These are phyloP conservation scores for Pterostichus niger DNA, from an alignment of 2,888 invertebrate species.

Conservation along the genomic window DNA sequence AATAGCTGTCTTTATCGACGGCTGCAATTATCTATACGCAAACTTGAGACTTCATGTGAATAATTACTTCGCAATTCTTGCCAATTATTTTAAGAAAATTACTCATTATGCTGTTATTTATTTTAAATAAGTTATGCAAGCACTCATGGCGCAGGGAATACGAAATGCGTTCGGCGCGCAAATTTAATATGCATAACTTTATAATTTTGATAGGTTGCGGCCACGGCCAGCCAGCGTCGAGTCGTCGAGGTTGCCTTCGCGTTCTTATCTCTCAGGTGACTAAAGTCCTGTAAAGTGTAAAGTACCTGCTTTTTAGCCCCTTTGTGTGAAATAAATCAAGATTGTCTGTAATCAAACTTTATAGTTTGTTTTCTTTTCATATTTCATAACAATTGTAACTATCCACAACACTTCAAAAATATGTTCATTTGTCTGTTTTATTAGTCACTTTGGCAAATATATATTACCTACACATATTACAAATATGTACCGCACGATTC, in stretches of 20 bases:
- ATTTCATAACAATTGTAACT: conserved; percentile 35
- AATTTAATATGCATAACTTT: conserved; percentile 43
- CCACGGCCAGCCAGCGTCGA: neutral
- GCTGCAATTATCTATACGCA: conserved; percentile 57
- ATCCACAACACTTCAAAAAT: neutral
- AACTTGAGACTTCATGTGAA: conserved; percentile 55
- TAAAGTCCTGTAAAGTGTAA: conserved; percentile 42
- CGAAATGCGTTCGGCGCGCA: conserved; percentile 28
- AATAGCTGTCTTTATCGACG: conserved; percentile 65
- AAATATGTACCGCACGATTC: conserved; percentile 12
- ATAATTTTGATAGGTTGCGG: conserved; percentile 37
- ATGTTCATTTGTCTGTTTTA: conserved; percentile 22
- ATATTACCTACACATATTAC: neutral
- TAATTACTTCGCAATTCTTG: conserved; percentile 61
- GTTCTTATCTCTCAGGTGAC: conserved; percentile 45
- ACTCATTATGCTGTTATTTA: conserved; percentile 64
- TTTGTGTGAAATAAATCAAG: conserved; percentile 40
- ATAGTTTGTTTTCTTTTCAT: conserved; percentile 35
- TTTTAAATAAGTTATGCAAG: conserved; percentile 64
- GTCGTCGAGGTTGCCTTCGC: neutral
- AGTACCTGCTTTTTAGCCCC: conserved; percentile 41
- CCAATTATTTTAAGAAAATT: conserved; percentile 66
- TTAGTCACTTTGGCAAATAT: neutral
- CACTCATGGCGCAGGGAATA: conserved; percentile 47
- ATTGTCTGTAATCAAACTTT: conserved; percentile 11